Evolutionary conservation across 2,113 vertebrate genomes (phyloP).

Genomic region (Sorex fumeus): DNA sequence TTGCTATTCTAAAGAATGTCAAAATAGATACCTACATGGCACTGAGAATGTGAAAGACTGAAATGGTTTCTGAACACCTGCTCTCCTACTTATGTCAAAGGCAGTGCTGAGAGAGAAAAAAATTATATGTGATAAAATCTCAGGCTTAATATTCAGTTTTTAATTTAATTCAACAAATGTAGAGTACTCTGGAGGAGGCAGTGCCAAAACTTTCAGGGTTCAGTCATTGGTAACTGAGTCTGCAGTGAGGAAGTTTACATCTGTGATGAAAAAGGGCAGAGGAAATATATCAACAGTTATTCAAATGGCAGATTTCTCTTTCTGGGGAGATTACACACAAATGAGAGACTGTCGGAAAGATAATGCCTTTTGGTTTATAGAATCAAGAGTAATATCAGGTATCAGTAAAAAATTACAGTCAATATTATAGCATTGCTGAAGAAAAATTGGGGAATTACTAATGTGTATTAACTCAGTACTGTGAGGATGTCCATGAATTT

Average conservation of each 20-base stretch:
- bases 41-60: background rate
- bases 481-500: background rate
- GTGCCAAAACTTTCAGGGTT: background rate
- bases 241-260: background rate
- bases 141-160: conserved; percentile 25
- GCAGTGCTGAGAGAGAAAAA: background rate
- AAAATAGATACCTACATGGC: background rate
- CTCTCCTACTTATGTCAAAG: background rate
- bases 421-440: background rate
- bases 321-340: background rate
- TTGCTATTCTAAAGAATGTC: conserved; percentile 3
- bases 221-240: background rate
- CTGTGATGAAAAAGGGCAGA: background rate
- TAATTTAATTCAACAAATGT: background rate
- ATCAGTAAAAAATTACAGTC: background rate
- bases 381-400: background rate
- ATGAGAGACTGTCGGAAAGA: background rate
- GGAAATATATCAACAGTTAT: background rate
- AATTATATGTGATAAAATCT: background rate
- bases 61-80: conserved; percentile 33
- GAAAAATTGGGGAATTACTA: background rate
- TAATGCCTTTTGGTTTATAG: background rate
- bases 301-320: background rate
- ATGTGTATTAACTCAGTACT: background rate
- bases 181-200: background rate